Percentiles rank a stretch among this genome's conserved stretches.
Evolutionary conservation across 2,113 vertebrate species (phyloP).

Genomic region (Stegastes partitus): DNA sequence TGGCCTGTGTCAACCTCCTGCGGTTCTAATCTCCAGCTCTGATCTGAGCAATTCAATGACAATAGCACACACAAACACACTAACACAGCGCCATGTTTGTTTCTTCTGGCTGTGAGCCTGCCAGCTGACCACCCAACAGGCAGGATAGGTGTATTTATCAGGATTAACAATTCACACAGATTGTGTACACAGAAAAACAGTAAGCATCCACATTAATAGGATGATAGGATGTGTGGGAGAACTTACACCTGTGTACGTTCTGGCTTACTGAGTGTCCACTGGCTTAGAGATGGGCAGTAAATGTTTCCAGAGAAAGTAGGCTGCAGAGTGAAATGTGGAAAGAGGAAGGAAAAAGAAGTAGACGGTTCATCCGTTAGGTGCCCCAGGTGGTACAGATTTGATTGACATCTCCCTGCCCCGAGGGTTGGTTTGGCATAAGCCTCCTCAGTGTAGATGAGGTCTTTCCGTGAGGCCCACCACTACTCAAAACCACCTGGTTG

Average conservation of each 20-base stretch:
- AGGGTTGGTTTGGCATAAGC: constrained; percentile 20
- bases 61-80: constrained; percentile 57
- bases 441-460: constrained; percentile 26
- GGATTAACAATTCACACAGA: constrained; percentile 36
- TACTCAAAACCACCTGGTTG: constrained; percentile 50
- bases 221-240: not conserved
- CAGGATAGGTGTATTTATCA: constrained; percentile 39
- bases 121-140: constrained; percentile 47
- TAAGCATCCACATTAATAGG: not conserved
- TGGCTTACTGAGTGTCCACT: not conserved
- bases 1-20: constrained; percentile 24
- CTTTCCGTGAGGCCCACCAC: constrained; percentile 39
- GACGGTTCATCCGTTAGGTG: constrained; percentile 46
- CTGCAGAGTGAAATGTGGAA: constrained; percentile 33
- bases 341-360: constrained; percentile 61
- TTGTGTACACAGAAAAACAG: constrained; percentile 21
- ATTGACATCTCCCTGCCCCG: constrained; percentile 58
- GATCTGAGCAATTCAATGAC: constrained; percentile 59
- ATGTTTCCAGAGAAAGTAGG: constrained; percentile 33
- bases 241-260: not conserved
- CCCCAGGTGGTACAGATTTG: constrained; percentile 50
- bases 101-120: constrained; percentile 56
- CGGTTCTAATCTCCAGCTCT: constrained; percentile 45
- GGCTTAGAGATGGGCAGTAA: constrained; percentile 32
- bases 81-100: constrained; percentile 54